phyloP scores from a whole-genome alignment of 2,797 vertebrate species.

The Zonotrichia albicollis region DNA sequence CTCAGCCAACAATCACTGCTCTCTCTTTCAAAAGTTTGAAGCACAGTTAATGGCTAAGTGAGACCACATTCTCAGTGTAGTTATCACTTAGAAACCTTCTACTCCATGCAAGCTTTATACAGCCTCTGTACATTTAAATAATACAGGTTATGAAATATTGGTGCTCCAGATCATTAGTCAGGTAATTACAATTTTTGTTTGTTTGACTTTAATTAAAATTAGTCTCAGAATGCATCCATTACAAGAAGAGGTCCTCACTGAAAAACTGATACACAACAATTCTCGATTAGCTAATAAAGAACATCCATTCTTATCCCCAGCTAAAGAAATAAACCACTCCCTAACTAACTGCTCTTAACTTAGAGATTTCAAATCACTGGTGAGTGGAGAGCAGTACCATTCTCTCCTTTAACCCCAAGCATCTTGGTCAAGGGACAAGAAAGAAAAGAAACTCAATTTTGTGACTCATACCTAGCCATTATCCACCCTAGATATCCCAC shows the following conservation, averaged over 20 bases:
- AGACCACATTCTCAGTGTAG: neutral
- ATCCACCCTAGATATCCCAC: neutral
- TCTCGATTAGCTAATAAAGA: neutral
- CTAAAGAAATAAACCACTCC: neutral
- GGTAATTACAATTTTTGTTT: constrained; percentile 50
- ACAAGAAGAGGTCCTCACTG: constrained; percentile 19
- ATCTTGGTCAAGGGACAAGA: neutral
- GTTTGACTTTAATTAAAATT: constrained; percentile 47
- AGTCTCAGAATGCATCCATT: neutral
- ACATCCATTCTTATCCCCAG: neutral
- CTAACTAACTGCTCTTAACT: neutral
- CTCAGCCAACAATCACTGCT: neutral
- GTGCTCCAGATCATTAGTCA: constrained; percentile 24
- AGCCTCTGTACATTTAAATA: neutral
- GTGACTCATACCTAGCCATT: neutral
- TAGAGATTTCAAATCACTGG: neutral
- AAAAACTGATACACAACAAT: neutral
- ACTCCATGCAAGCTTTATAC: neutral
- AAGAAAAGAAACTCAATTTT: neutral
- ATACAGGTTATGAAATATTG: constrained; percentile 16
- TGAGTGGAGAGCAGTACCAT: neutral
- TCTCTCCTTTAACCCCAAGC: neutral
- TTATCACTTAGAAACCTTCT: neutral
- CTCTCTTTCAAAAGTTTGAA: neutral
- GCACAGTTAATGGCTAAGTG: neutral